Conservation (phyloP, 2,797 vertebrate species). For the Neomorphus geoffroyi region DNA sequence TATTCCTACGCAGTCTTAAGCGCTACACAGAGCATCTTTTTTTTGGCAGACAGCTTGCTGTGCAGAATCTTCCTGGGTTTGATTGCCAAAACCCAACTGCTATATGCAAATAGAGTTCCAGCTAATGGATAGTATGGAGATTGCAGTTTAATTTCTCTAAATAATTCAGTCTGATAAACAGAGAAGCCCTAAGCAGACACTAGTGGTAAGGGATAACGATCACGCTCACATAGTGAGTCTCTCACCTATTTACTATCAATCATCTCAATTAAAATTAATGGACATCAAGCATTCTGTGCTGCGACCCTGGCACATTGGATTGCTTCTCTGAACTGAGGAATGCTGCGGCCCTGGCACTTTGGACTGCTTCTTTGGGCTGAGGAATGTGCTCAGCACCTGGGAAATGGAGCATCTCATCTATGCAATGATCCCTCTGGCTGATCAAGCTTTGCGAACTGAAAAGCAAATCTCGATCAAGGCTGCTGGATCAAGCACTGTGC, state of each 20-base stretch:
- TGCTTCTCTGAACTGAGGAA: neutral
- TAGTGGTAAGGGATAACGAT: neutral
- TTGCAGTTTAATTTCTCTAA: constrained; percentile 42
- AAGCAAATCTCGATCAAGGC: neutral
- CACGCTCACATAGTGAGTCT: neutral
- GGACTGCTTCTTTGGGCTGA: neutral
- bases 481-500: neutral
- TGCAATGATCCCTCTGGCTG: neutral
- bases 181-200: neutral
- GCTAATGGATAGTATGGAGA: constrained; percentile 29
- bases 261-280: neutral
- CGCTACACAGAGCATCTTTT: neutral
- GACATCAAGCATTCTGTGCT: neutral
- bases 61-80: constrained; percentile 20
- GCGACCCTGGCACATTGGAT: neutral
- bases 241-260: neutral
- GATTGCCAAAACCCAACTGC: constrained; percentile 38
- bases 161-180: constrained; percentile 27
- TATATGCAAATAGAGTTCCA: constrained; percentile 33
- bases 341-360: neutral
- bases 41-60: constrained; percentile 20
- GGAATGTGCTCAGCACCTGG: neutral
- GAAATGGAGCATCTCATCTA: neutral
- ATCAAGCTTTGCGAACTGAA: neutral
- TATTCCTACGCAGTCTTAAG: neutral